Percentiles rank a stretch among this genome's conserved stretches.
These are phyloP conservation scores for Australoheros scitulus DNA, from an alignment of 2,113 vertebrate genomes.

Conservation along the genomic window DNA sequence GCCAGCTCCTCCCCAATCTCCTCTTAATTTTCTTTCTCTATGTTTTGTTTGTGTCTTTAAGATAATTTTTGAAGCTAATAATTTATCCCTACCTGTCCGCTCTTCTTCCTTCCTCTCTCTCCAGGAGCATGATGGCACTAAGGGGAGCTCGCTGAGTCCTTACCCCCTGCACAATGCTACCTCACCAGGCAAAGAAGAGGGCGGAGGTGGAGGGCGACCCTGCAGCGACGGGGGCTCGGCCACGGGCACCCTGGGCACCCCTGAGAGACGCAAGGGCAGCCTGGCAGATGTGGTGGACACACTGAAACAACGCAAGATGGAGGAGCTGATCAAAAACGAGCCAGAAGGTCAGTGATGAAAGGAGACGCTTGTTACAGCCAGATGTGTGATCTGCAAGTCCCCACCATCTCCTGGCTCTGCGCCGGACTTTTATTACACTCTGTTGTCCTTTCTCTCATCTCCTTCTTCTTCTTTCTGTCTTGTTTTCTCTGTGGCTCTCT, in stretches of 20 bases:
- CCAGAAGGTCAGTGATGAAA: constrained; percentile 91
- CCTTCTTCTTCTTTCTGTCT: not conserved
- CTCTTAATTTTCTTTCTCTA: constrained; percentile 1
- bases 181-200: constrained; percentile 94
- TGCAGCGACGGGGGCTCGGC: constrained; percentile 87
- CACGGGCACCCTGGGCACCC: constrained; percentile 88
- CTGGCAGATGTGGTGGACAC: constrained; percentile 97
- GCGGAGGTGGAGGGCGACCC: constrained; percentile 85
- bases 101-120: constrained; percentile 18
- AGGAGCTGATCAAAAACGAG: constrained; percentile 98
- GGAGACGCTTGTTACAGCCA: constrained; percentile 28
- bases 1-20: constrained; percentile 43
- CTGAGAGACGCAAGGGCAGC: constrained; percentile 96
- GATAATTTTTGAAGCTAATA: not conserved
- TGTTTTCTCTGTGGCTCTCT: constrained; percentile 17
- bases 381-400: constrained; percentile 50
- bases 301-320: constrained; percentile 99
- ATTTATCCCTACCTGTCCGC: not conserved
- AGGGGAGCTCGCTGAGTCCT: constrained; percentile 89
- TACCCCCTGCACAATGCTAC: constrained; percentile 97
- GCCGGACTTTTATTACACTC: constrained; percentile 34
- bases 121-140: constrained; percentile 94
- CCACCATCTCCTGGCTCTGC: constrained; percentile 12
- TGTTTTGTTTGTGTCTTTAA: constrained; percentile 28
- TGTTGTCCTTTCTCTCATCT: constrained; percentile 22